Evolutionary conservation across 2,888 invertebrate genomes (phyloP).

Genomic region (Drosophila paramelanica): DNA sequence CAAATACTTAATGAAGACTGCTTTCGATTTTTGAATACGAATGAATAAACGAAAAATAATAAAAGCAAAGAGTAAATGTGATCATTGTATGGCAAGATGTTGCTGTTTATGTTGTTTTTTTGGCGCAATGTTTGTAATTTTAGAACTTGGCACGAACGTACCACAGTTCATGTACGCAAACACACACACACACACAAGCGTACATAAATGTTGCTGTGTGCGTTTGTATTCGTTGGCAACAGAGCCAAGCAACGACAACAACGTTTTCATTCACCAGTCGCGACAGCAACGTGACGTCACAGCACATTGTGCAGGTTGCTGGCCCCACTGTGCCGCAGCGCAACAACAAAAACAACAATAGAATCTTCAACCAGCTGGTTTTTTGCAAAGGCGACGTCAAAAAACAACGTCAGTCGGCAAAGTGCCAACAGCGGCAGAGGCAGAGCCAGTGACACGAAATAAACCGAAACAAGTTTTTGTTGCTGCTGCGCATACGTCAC

Average conservation of each 20-base stretch:
- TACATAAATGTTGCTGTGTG: neutral
- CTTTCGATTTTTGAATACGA: conserved; percentile 62
- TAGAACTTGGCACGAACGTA: conserved; percentile 74
- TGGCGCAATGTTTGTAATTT: conserved; percentile 65
- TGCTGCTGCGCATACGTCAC: conserved; percentile 74
- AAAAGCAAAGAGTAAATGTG: conserved; percentile 33
- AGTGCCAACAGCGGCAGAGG: conserved; percentile 44
- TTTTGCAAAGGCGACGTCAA: conserved; percentile 59
- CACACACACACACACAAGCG: conserved; percentile 3
- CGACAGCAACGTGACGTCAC: conserved; percentile 48
- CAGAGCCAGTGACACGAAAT: conserved; percentile 32
- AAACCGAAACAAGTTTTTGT: conserved; percentile 69
- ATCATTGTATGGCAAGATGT: conserved; percentile 47
- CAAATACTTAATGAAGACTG: conserved; percentile 44
- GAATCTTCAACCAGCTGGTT: conserved; percentile 54
- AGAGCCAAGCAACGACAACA: conserved; percentile 13
- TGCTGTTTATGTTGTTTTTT: conserved; percentile 35
- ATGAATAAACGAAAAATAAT: conserved; percentile 42
- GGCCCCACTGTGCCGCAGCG: conserved; percentile 68
- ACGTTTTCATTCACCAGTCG: conserved; percentile 58
- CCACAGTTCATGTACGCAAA: conserved; percentile 31
- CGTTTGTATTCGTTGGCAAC: conserved; percentile 31
- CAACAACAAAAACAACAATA: conserved; percentile 31
- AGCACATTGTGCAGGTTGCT: conserved; percentile 62
- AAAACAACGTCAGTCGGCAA: conserved; percentile 67